Conservation (phyloP, 2,888 invertebrate species). For the Orchesella flavescens region DNA sequence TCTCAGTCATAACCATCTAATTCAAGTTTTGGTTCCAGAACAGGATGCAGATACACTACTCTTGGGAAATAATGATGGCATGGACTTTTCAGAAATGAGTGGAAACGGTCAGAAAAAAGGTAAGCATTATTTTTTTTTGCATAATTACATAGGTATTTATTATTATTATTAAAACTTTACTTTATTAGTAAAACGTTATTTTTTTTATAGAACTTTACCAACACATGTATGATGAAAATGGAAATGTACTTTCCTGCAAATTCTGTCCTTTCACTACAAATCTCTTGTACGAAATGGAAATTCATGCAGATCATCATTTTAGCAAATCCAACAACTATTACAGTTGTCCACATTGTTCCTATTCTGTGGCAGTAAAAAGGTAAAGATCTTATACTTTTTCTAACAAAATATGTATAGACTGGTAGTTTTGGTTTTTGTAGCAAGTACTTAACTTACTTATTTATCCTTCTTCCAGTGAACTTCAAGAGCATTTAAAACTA, state of each 20-base stretch:
- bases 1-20: constrained; percentile 67
- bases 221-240: constrained; percentile 60
- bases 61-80: constrained; percentile 62
- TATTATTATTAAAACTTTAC: not conserved
- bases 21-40: constrained; percentile 55
- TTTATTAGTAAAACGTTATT: too few species aligned
- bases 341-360: constrained; percentile 88
- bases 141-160: not conserved
- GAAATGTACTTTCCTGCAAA: constrained; percentile 76
- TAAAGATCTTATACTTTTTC: constrained; percentile 74
- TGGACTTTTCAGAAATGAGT: not conserved
- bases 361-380: constrained; percentile 82
- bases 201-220: constrained; percentile 59
- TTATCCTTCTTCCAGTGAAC: constrained; percentile 73
- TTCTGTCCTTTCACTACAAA: constrained; percentile 83
- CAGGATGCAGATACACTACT: constrained; percentile 31
- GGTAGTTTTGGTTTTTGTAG: too few species aligned
- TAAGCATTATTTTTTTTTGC: not conserved
- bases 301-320: constrained; percentile 79
- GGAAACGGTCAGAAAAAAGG: constrained; percentile 37
- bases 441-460: not conserved
- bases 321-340: constrained; percentile 80
- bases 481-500: constrained; percentile 81
- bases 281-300: constrained; percentile 78
- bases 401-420: too few species aligned